A percentile compares a stretch with the other conserved stretches of the same genome.
Conservation (phyloP, 2,113 vertebrate species). For the Aplodontia rufa region DNA sequence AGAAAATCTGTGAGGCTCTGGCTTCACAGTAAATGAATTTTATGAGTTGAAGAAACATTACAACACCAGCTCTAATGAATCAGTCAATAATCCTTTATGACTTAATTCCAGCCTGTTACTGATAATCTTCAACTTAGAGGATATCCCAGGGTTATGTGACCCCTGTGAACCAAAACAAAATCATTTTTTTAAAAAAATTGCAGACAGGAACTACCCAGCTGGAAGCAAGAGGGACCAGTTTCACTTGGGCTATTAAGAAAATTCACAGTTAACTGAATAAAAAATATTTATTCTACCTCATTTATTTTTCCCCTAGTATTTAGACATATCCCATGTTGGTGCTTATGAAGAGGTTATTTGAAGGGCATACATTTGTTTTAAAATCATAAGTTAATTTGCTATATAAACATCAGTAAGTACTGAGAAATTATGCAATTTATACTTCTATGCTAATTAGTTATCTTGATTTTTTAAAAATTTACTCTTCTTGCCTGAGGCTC, state of each 20-base stretch:
- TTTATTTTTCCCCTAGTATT: slow-evolving; percentile 62
- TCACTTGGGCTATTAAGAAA: slow-evolving; percentile 65
- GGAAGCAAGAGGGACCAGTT: slow-evolving; percentile 49
- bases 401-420: slow-evolving; percentile 36
- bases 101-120: slow-evolving; percentile 46
- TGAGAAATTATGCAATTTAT: slow-evolving; percentile 38
- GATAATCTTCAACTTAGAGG: slow-evolving; percentile 48
- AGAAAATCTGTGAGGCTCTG: slow-evolving; percentile 39
- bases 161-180: slow-evolving; percentile 43
- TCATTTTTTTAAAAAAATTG: neutral
- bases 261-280: slow-evolving; percentile 64
- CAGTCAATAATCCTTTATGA: slow-evolving; percentile 47
- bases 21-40: slow-evolving; percentile 47
- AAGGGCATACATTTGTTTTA: slow-evolving; percentile 47
- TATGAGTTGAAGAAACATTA: slow-evolving; percentile 59
- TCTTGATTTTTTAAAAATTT: slow-evolving; percentile 15
- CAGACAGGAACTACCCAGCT: slow-evolving; percentile 45
- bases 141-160: slow-evolving; percentile 25
- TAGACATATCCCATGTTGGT: neutral
- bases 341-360: slow-evolving; percentile 20
- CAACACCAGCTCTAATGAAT: slow-evolving; percentile 14
- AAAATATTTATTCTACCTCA: slow-evolving; percentile 68
- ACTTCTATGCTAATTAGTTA: slow-evolving; percentile 6
- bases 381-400: slow-evolving; percentile 40
- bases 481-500: neutral